Percentiles rank a stretch among this genome's conserved stretches.
Conservation (phyloP, 1,140 invertebrate species). For the Meteorus sp. region DNA sequence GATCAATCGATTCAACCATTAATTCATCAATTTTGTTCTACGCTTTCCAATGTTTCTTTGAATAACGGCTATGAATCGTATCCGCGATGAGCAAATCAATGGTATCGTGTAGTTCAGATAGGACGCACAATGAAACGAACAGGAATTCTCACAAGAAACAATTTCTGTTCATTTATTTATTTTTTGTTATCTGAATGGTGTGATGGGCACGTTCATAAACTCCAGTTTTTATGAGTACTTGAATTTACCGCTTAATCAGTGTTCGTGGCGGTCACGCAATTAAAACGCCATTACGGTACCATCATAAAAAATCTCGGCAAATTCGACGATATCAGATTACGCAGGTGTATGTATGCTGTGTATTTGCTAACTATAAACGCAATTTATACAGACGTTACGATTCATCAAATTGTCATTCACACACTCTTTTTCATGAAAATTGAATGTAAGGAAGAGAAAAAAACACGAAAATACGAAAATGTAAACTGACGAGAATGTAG, state of each 20-base stretch:
- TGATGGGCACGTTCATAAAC: constrained; percentile 32
- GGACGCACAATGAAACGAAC: background rate
- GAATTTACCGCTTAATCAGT: constrained; percentile 52
- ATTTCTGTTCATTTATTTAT: background rate
- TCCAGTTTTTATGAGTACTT: constrained; percentile 41
- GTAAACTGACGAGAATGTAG: no score
- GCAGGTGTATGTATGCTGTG: background rate
- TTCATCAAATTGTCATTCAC: background rate
- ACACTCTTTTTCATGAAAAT: background rate
- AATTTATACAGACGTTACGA: background rate
- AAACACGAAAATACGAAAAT: background rate
- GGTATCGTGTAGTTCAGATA: background rate
- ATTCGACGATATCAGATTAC: constrained; percentile 45
- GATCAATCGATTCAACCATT: constrained; percentile 21
- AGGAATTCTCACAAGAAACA: background rate
- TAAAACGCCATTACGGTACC: constrained; percentile 45
- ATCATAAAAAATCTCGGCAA: constrained; percentile 42
- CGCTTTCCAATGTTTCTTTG: background rate
- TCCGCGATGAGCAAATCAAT: background rate
- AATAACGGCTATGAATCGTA: background rate
- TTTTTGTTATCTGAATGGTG: background rate
- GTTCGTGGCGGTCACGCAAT: constrained; percentile 36
- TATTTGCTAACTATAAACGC: background rate
- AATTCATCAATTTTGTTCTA: constrained; percentile 21
- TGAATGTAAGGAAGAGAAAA: background rate